These are phyloP conservation scores for Phenganax stokvisi DNA, from an alignment of 92 coral and sea anemone species.

Conservation along the genomic window DNA sequence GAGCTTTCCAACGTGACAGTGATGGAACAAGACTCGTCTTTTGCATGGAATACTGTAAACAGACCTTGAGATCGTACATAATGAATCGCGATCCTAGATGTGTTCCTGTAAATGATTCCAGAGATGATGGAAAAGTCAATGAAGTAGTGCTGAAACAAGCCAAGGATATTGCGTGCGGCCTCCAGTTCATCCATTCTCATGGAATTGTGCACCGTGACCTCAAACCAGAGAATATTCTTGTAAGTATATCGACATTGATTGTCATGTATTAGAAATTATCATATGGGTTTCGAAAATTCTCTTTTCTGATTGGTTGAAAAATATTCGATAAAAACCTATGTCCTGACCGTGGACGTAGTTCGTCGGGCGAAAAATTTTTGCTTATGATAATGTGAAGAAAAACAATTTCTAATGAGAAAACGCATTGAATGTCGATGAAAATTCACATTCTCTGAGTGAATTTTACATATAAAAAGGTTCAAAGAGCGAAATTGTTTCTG, in stretches of 20 bases:
- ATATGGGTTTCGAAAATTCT: no score
- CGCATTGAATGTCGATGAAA: no score
- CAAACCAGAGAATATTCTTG: slow-evolving; percentile 29
- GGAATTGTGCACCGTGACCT: slow-evolving; percentile 45
- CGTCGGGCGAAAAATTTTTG: no score
- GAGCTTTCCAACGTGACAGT: neutral
- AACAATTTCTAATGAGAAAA: no score
- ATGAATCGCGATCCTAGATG: neutral
- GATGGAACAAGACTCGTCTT: slow-evolving; percentile 11
- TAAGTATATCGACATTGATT: neutral
- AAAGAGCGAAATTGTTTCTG: no score
- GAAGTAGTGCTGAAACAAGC: slow-evolving; percentile 6
- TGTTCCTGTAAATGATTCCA: slow-evolving; percentile 22
- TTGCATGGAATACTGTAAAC: slow-evolving; percentile 44
- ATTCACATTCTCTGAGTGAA: no score
- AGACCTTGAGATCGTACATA: slow-evolving; percentile 6
- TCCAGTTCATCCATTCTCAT: slow-evolving; percentile 33
- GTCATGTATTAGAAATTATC: neutral
- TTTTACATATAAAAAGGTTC: no score
- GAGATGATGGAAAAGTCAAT: neutral
- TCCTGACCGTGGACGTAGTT: no score
- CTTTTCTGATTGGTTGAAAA: no score
- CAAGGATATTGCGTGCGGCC: slow-evolving; percentile 30
- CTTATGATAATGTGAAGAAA: no score
- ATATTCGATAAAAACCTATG: no score